Conservation (phyloP, 2,888 invertebrate genomes). For the Glyphotaelius pellucidus region DNA sequence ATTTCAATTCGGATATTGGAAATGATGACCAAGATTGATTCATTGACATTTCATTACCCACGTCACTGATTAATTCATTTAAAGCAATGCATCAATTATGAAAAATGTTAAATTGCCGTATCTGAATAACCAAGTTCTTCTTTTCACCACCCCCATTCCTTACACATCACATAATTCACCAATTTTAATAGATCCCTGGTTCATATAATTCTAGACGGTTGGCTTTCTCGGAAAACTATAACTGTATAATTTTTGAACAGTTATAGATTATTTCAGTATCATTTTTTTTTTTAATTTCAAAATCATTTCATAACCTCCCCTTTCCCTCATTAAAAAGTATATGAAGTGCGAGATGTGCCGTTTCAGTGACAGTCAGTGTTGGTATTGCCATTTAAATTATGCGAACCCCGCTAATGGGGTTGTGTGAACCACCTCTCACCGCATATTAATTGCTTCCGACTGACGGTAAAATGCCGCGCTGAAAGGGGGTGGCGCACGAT, state of each 20-base stretch:
- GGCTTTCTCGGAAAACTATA: background rate
- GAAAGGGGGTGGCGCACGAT: conserved; percentile 22
- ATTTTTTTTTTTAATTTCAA: background rate
- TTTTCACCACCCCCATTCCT: background rate
- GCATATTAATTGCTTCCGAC: conserved; percentile 33
- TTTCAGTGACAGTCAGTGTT: background rate
- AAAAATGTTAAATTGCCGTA: background rate
- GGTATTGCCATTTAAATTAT: conserved; percentile 19
- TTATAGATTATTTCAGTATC: background rate
- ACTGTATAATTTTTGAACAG: background rate
- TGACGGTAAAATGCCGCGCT: background rate
- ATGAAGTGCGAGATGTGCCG: background rate
- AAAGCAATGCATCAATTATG: background rate
- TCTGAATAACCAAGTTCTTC: background rate
- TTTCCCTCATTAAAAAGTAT: background rate
- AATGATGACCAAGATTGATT: background rate
- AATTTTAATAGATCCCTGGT: background rate
- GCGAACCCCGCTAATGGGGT: background rate
- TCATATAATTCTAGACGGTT: background rate
- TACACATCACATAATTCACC: too few relatives aligned
- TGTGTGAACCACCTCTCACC: conserved; percentile 38
- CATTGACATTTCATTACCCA: too few relatives aligned
- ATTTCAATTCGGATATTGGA: too few relatives aligned
- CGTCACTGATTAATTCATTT: background rate
- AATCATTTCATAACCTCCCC: background rate